phyloP scores from a whole-genome alignment of 2,888 invertebrate genomes.

The Mechanitis messenoides region DNA sequence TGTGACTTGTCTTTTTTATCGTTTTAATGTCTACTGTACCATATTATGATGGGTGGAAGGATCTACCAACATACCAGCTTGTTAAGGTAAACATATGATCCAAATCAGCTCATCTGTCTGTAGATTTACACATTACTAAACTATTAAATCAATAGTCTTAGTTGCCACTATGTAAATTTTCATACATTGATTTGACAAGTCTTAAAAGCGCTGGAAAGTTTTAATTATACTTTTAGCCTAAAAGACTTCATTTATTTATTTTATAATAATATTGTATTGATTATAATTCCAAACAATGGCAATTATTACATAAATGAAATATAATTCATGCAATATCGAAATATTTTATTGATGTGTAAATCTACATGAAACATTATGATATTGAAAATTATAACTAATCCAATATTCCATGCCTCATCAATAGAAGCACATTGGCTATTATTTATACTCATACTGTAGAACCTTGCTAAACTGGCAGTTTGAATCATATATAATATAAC shows the following conservation, averaged over 20 bases:
- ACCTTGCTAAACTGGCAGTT: constrained; percentile 38
- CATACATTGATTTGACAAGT: no score
- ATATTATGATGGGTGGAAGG: constrained; percentile 76
- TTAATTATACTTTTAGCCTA: no score
- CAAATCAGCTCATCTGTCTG: constrained; percentile 58
- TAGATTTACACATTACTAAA: constrained; percentile 67
- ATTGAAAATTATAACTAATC: constrained; percentile 23
- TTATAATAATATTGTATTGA: no score
- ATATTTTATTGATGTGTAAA: constrained; percentile 55
- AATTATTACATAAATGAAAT: constrained; percentile 28
- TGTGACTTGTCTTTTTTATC: constrained; percentile 75
- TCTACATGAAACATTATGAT: constrained; percentile 48
- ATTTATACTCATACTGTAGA: constrained; percentile 41
- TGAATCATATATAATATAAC: constrained; percentile 14
- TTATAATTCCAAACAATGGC: no score
- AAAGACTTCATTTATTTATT: no score
- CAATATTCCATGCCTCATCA: constrained; percentile 57
- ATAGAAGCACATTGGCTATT: constrained; percentile 63
- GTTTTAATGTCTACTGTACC: constrained; percentile 74
- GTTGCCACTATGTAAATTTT: background rate
- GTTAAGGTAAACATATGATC: constrained; percentile 76
- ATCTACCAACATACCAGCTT: constrained; percentile 81
- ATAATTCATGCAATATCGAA: constrained; percentile 34
- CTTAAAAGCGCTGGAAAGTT: no score
- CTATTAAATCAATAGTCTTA: constrained; percentile 2